phyloP scores from a whole-genome alignment of 2,797 vertebrate species.

The Bovichtus diacanthus region DNA sequence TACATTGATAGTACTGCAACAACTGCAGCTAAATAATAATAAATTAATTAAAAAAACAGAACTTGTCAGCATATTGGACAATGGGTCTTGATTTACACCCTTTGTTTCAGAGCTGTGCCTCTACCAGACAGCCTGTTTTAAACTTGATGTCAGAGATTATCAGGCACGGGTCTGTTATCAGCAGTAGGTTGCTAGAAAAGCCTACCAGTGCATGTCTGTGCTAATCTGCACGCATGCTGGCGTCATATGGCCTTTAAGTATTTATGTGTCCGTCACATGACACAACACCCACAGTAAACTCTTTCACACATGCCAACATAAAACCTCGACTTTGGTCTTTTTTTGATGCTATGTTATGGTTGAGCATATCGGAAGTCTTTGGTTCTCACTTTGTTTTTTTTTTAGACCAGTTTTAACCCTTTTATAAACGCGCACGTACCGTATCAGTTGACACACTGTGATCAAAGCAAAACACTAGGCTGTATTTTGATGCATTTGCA shows the following conservation, averaged over 20 bases:
- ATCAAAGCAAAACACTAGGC: not conserved
- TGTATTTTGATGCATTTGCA: not conserved
- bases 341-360: not conserved
- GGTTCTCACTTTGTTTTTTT: not conserved
- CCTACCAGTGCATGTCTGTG: conserved; percentile 21
- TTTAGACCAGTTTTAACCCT: not conserved
- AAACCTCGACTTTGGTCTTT: conserved; percentile 4
- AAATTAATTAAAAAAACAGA: not conserved
- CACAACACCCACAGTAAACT: conserved; percentile 26
- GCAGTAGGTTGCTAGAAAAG: conserved; percentile 35
- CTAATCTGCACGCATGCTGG: conserved; percentile 44
- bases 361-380: not conserved
- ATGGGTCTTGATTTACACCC: not conserved
- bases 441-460: not conserved
- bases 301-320: conserved; percentile 6
- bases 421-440: not conserved
- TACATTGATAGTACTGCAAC: not conserved
- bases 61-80: not conserved
- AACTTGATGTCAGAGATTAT: conserved; percentile 17
- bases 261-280: conserved; percentile 76
- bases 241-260: conserved; percentile 79
- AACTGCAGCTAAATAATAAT: not conserved
- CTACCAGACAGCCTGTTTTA: conserved; percentile 6
- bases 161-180: conserved; percentile 26
- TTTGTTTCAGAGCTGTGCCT: not conserved